Base-by-base conservation (phyloP, 2,113 vertebrate species). In the Erythrocercus mccallii region DNA sequence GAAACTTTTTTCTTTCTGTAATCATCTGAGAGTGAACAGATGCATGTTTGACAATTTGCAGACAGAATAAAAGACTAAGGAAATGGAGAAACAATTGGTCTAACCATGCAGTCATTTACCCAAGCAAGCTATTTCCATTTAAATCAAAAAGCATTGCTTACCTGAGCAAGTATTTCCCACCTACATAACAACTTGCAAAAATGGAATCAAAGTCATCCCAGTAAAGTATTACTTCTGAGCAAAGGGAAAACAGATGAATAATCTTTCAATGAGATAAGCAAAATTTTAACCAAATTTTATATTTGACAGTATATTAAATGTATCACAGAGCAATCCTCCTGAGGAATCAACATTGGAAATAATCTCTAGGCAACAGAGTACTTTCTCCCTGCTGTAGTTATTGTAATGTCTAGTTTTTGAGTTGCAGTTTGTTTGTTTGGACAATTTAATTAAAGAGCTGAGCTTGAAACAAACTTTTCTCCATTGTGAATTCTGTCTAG, bases 101-200 rank as follows among this genome's bases (percentile, higher is more conserved):
- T 90, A 93, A 88, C 62, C 64, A 86, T 66, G 73, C 27, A 91
- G 87, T 66, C 50, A 66, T 91, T 93, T 92, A 88, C 65, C 37
- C 72, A 96, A 81, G 76, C 20, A 92, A 81, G 81, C 30, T 90
- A 94, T 92, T 93, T 96, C 82, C 76, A 92, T 96, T 86, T 93
- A 93, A 93, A 96, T 94, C 31, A 81, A 83, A 91, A 94, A 80
- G 13, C 20, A 58, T 51, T 94, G 68, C 93, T 81, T 88, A 94
- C 76, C 64, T 93, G 64, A 94, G 72, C 65, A 90, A 93, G 76
- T 71, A 90, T 81, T 92, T 94, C 25, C 61, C 40, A 90, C 58
- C 71, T 73, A 76, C 64, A 77, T 73, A 94, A 90, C 61, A 83
- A 83, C 53, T 74, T 53, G 27, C 17, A 90, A 80, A 94, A 86